A percentile compares a stretch with the other conserved stretches of the same genome.
phyloP scores from a whole-genome alignment of 1,140 invertebrate species.

The Nilaparvata lugens region DNA sequence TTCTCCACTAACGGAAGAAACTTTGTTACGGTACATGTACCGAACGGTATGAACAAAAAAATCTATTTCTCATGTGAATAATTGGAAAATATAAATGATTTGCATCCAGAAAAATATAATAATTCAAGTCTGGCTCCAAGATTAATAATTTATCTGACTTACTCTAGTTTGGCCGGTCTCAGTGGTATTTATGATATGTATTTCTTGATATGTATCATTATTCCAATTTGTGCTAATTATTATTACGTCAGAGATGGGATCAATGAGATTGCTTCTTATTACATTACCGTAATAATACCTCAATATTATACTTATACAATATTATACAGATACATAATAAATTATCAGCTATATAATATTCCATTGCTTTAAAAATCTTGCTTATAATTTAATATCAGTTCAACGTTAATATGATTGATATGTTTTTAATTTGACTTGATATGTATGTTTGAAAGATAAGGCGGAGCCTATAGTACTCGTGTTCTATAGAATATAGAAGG shows the following conservation, averaged over 20 bases:
- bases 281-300: neutral
- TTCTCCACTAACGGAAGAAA: too few species aligned
- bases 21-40: too few species aligned
- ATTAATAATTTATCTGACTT: neutral
- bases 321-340: neutral
- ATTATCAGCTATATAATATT: neutral
- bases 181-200: neutral
- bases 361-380: neutral
- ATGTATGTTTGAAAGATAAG: too few species aligned
- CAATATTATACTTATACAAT: neutral
- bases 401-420: too few species aligned
- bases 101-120: too few species aligned
- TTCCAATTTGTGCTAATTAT: neutral
- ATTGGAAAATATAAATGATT: too few species aligned
- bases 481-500: too few species aligned
- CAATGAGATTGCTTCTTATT: neutral
- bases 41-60: too few species aligned
- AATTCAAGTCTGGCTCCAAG: neutral
- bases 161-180: slow-evolving; percentile 2
- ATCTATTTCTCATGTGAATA: too few species aligned
- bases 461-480: too few species aligned
- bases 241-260: neutral
- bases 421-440: too few species aligned
- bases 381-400: neutral
- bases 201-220: neutral